These are phyloP conservation scores for Leucosticte australis DNA, from an alignment of 2,113 vertebrate genomes.

Conservation along the genomic window DNA sequence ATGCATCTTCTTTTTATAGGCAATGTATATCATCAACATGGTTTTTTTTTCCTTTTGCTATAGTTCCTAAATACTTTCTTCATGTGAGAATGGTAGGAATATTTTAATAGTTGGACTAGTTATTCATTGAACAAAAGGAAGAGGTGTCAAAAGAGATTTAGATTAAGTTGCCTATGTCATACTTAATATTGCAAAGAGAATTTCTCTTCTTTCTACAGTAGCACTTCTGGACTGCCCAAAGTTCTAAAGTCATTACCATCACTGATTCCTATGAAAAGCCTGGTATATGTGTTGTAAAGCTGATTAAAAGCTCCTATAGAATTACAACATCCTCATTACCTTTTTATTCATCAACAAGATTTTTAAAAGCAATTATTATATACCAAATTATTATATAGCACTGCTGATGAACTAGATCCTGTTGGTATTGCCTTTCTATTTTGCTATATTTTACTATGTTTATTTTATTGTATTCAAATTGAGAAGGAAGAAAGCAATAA, in stretches of 20 bases:
- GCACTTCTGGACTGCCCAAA: neutral
- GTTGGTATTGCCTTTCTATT: neutral
- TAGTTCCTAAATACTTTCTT: slow-evolving; percentile 8
- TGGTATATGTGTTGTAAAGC: neutral
- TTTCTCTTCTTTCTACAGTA: neutral
- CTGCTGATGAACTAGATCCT: neutral
- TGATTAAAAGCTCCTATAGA: neutral
- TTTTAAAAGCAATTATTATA: neutral
- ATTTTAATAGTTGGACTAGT: neutral
- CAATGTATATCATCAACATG: neutral
- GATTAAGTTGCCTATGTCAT: neutral
- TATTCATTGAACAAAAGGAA: neutral
- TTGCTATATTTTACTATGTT: neutral
- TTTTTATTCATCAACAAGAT: neutral
- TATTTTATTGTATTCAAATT: slow-evolving; percentile 42
- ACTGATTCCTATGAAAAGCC: neutral
- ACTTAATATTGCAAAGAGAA: neutral
- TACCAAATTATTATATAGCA: neutral
- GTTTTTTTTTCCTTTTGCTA: neutral
- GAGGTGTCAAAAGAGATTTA: neutral
- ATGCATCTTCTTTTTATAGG: neutral
- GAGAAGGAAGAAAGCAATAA: neutral
- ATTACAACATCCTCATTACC: neutral
- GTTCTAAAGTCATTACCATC: neutral
- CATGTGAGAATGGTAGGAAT: neutral